Conservation (phyloP, 2,888 invertebrate genomes). For the Noctua fimbriata region DNA sequence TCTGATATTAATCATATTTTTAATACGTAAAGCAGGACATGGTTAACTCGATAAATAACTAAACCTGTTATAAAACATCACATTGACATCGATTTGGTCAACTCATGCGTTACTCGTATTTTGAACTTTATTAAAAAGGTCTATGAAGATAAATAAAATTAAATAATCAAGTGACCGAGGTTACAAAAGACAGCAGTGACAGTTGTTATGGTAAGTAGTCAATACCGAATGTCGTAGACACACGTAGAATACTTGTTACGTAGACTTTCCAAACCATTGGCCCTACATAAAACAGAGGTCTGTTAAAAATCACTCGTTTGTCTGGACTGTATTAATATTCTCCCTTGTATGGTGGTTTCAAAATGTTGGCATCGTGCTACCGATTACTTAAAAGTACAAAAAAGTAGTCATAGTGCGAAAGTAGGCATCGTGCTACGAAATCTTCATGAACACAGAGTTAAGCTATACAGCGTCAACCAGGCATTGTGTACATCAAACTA, state of each 20-base stretch:
- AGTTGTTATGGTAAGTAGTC: slow-evolving; percentile 1
- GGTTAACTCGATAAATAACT: slow-evolving; percentile 9
- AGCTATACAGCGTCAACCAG: no score
- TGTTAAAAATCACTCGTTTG: background rate
- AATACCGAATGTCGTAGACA: background rate
- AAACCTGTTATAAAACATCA: background rate
- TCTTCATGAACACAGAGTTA: no score
- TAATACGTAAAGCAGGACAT: background rate
- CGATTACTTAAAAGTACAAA: no score
- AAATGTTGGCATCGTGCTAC: no score
- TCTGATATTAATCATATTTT: background rate
- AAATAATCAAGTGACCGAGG: background rate
- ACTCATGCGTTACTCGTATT: background rate
- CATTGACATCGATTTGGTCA: background rate
- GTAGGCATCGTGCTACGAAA: no score
- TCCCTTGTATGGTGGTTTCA: no score
- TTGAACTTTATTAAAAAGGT: background rate
- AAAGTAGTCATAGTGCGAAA: no score
- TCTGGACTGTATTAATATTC: background rate
- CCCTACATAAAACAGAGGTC: background rate
- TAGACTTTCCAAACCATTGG: background rate
- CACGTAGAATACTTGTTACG: background rate
- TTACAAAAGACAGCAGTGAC: background rate
- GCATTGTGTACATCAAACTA: no score
- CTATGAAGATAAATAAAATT: background rate